These are phyloP conservation scores for Desmodus rotundus DNA, from an alignment of 2,113 vertebrate species.

Conservation along the genomic window DNA sequence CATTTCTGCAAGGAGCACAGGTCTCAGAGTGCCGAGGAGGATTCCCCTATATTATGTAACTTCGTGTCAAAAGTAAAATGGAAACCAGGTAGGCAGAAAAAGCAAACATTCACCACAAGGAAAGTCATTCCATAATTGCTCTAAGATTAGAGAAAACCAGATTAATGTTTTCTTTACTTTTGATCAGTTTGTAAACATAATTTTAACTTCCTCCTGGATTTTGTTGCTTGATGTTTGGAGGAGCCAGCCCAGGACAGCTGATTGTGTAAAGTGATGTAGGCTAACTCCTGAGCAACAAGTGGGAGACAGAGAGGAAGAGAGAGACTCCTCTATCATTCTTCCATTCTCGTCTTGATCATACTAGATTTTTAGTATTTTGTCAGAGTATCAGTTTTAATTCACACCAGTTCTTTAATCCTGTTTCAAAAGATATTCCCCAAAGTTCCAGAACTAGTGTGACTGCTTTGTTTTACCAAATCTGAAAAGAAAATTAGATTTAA, in stretches of 20 bases:
- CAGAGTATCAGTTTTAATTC: not conserved
- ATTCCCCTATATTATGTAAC: not conserved
- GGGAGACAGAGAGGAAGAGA: not conserved
- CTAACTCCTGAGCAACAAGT: not conserved
- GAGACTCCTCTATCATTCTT: not conserved
- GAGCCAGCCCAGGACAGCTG: not conserved
- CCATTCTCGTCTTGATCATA: not conserved
- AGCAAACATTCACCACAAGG: not conserved
- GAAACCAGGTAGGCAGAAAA: not conserved
- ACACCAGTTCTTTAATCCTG: not conserved
- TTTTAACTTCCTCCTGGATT: not conserved
- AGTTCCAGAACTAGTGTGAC: not conserved
- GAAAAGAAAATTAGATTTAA: not conserved
- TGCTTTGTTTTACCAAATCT: not conserved
- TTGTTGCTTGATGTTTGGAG: not conserved
- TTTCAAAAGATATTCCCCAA: not conserved
- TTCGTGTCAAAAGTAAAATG: not conserved
- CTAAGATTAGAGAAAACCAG: not conserved
- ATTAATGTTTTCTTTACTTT: not conserved
- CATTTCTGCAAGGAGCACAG: not conserved
- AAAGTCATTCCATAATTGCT: not conserved
- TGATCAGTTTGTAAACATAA: not conserved
- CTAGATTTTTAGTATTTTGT: not conserved
- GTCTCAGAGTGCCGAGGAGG: rapidly evolving
- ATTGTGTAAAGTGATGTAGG: not conserved